phyloP scores from a whole-genome alignment of 2,113 vertebrate species.

The Azemiops feae region DNA sequence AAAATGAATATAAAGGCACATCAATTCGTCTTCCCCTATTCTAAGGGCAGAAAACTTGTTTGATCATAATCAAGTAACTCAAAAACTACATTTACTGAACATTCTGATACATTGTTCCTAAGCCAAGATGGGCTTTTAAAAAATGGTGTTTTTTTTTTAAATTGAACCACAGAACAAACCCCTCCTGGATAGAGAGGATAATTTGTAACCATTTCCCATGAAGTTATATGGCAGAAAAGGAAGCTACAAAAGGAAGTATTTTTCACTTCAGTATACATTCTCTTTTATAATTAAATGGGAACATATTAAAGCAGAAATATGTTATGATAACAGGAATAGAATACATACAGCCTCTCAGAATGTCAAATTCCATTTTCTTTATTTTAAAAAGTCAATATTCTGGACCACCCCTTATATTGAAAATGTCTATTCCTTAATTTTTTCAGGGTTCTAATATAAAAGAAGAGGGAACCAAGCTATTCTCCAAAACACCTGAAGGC shows the following conservation, averaged over 20 bases:
- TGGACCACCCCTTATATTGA: not conserved
- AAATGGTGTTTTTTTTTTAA: not conserved
- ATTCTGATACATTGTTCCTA: constrained; percentile 45
- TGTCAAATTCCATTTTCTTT: not conserved
- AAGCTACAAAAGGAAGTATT: not conserved
- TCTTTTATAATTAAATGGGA: not conserved
- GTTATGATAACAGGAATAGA: not conserved
- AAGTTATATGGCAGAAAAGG: not conserved
- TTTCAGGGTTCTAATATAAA: not conserved
- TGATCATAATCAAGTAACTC: constrained; percentile 63
- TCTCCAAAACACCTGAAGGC: too few relatives aligned
- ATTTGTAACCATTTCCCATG: constrained; percentile 1
- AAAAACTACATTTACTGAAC: constrained; percentile 53
- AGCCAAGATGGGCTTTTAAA: constrained; percentile 53
- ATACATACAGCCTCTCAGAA: not conserved
- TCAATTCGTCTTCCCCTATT: constrained; percentile 64
- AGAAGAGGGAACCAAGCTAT: too few relatives aligned
- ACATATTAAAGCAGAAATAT: not conserved
- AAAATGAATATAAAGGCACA: constrained; percentile 63
- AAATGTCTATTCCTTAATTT: not conserved
- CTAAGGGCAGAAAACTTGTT: constrained; percentile 49
- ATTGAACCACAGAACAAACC: constrained; percentile 40
- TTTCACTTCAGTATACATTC: not conserved
- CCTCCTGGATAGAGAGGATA: not conserved
- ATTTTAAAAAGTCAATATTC: not conserved